Conservation (phyloP, 2,113 vertebrate genomes). For the Dermatemys mawii region DNA sequence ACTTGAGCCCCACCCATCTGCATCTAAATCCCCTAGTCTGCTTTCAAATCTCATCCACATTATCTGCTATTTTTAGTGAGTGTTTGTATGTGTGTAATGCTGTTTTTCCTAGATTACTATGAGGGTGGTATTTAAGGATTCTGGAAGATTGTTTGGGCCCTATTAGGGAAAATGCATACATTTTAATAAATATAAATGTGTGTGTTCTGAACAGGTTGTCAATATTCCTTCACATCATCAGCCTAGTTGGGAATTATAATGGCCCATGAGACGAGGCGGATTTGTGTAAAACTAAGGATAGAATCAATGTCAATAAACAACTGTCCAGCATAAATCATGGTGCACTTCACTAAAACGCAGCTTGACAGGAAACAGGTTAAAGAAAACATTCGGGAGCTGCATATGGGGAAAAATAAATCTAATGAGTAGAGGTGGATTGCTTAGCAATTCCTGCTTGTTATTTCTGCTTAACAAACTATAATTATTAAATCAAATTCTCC, state of each 20-base stretch:
- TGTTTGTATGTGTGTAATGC: not conserved
- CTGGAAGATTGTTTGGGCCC: not conserved
- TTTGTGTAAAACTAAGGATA: not conserved
- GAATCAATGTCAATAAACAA: not conserved
- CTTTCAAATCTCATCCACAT: not conserved
- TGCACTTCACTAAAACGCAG: not conserved
- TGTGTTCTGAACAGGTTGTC: not conserved
- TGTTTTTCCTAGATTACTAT: not conserved
- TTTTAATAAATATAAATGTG: not conserved
- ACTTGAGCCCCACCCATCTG: not conserved
- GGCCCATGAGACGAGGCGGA: not conserved
- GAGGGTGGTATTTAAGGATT: not conserved
- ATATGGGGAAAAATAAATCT: not conserved
- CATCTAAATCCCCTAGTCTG: not conserved
- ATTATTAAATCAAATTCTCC: not conserved
- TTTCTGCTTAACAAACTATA: slow-evolving; percentile 58
- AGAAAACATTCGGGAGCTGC: not conserved
- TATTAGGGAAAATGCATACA: not conserved
- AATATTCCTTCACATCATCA: not conserved
- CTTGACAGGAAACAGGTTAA: not conserved
- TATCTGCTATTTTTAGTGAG: not conserved
- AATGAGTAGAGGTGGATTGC: not conserved
- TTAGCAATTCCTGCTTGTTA: slow-evolving; percentile 36
- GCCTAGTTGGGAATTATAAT: not conserved
- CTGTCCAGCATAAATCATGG: not conserved